Evolutionary conservation across 2,113 vertebrate species (phyloP).

Genomic region (Hyaena hyaena): DNA sequence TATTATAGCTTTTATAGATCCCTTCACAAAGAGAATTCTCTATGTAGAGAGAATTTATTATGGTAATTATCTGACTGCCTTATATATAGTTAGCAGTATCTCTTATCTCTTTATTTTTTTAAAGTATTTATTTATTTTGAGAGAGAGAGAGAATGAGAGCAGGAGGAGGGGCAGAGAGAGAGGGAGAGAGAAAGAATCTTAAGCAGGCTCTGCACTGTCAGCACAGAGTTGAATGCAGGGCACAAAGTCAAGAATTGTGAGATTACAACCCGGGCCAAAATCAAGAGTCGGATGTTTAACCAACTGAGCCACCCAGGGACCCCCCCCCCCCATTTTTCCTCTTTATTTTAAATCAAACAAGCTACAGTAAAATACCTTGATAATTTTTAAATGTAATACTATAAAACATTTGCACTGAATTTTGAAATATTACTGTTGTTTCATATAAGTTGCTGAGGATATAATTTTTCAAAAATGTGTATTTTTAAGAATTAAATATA

Average conservation of each 20-base stretch:
- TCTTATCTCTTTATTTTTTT: neutral
- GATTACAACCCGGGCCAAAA: too few species aligned
- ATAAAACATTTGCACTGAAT: neutral
- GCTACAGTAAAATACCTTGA: neutral
- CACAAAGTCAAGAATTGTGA: too few species aligned
- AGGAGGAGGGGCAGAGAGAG: too few species aligned
- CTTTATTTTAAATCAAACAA: neutral
- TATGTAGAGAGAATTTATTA: neutral
- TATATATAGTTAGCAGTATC: neutral
- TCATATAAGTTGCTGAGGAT: neutral
- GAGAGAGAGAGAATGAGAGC: too few species aligned
- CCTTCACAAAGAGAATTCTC: neutral
- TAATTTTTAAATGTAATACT: neutral
- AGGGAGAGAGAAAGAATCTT: too few species aligned
- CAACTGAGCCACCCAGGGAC: too few species aligned
- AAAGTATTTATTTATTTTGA: too few species aligned
- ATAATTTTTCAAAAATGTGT: neutral
- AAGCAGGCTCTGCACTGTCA: too few species aligned
- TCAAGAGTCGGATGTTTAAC: too few species aligned
- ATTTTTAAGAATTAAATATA: neutral
- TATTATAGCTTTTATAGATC: slow-evolving; percentile 61
- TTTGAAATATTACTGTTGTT: neutral
- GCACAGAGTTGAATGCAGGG: too few species aligned
- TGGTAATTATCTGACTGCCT: neutral
- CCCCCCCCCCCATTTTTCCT: neutral